Evolutionary conservation across 2,888 invertebrate species (phyloP).

Genomic region (Drosophila emarginata): DNA sequence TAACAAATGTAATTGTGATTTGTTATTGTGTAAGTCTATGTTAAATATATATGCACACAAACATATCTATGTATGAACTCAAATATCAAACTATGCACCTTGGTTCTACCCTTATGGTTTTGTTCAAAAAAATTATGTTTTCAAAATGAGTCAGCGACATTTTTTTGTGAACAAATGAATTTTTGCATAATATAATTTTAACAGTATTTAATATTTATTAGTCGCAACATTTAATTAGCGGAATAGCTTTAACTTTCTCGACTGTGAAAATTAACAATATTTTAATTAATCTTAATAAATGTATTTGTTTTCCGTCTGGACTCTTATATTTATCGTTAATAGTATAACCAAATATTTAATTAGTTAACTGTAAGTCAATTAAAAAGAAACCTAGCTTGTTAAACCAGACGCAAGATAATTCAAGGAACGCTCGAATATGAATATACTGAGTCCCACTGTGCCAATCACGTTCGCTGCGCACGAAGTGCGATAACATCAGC

Average conservation of each 20-base stretch:
- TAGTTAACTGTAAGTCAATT: no score
- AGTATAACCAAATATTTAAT: not conserved
- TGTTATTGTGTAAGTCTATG: conserved; percentile 8
- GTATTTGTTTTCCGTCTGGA: not conserved
- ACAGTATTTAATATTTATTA: not conserved
- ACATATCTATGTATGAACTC: not conserved
- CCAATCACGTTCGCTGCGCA: conserved; percentile 70
- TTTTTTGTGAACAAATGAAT: not conserved
- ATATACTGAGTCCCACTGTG: conserved; percentile 47
- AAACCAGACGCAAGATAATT: no score
- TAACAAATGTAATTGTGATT: conserved; percentile 6
- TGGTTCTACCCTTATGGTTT: not conserved
- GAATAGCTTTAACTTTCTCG: no score
- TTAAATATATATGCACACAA: not conserved
- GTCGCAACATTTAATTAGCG: no score
- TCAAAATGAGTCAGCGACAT: not conserved
- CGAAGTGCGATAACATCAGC: conserved; percentile 69
- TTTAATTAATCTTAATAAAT: no score
- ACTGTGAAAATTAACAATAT: no score
- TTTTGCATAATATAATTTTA: not conserved
- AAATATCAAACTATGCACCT: not conserved
- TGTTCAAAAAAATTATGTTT: not conserved
- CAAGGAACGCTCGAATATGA: no score
- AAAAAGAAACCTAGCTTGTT: no score
- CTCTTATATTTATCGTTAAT: not conserved